Evolutionary conservation across 92 coral and sea anemone genomes (phyloP), one percentile per base, ranked within the genome.

Genomic region (Isaurus tuberculatus): DNA sequence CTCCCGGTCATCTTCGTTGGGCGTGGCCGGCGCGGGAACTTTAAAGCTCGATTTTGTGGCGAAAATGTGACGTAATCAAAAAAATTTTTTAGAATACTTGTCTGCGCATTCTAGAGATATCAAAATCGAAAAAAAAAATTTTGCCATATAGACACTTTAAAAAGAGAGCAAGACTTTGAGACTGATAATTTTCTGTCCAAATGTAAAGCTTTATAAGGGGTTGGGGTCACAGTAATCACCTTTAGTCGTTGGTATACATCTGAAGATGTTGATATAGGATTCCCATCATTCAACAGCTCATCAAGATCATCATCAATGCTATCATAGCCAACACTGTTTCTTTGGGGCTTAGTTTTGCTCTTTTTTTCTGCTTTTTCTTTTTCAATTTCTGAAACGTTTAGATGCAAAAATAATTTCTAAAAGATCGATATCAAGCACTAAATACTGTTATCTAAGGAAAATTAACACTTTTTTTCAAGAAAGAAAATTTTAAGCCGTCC

Each of bases 221-320:
- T 40, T 13, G n/a, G n/a, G n/a, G n/a, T n/a, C n/a, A n/a, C n/a
- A n/a, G 20, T 10, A 42, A 26, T 42, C 57, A 95, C 98, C 89
- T 93, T 78, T 26, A 95, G 82, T 64, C 89, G 90, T 42, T 95
- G 90, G 80, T 81, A 95, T 11, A 95, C 88, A 51, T 93, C 97
- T 42, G 91, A 88, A n/a, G 98, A 89, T 9, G 97, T 89, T 44
- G 86, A 81, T 5, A 94, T 70, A 1, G 89, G 88, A 66, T 68
- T 70, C 44, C 91, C 89, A 16, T 75, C 89, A 91, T 87, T 87
- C 13, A 89, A 83, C 14, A 93, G 79, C 36, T 81, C 87, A 79
- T 94, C 95, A 53, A 92, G 81, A 67, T 90, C 92, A 34, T 73
- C 79, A 68, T 87, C 89, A 82, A 60, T 32, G 25, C 86, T 75